Base-by-base conservation (phyloP, 2,113 vertebrate genomes). In the Osmerus mordax region DNA sequence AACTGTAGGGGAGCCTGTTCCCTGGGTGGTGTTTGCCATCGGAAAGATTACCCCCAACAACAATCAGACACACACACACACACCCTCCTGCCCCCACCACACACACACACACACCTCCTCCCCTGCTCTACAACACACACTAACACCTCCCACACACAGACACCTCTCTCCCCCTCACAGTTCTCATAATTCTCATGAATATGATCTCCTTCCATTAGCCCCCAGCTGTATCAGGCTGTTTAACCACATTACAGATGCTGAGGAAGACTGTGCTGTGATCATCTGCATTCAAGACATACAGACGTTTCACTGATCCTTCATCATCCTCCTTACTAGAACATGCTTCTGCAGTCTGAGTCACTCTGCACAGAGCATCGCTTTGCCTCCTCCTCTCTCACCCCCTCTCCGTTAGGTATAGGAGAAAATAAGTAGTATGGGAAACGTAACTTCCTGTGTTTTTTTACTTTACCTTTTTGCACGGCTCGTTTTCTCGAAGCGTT, bases 171-270 rank as follows among this genome's bases (percentile, higher is more conserved):
- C 41, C 7, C 32, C n/a, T 32, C 55, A 52, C 19, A 71, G 21
- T 62, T 29, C 74, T 73, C 47, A 63, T 73, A 67, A 81, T 72
- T 74, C 67, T 82, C 71, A 83, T 79, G 82, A 79, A 85, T 78
- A 72, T 61, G 62, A 74, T 56, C 72, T 65, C 60, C 65, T 78
- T 59, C 61, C 71, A 74, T 78, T 78, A 75, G 78, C 71, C 71
- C 60, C 62, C 64, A 70, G 32, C 53, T 70, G 56, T 60, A 58
- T 41, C 73, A 72, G 73, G 71, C 63, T 81, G 71, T 78, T 75
- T 64, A 56, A 74, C 67, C 71, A 69, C 67, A 79, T 70, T 78
- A 75, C 78, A 78, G 76, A 80, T 77, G 19, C 47, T 25, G 18
- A 64, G 73, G 70, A 8, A 72, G 64, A 59, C 58, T 55, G 60